phyloP scores from a whole-genome alignment of 1,140 invertebrate genomes.

The Drosophila sucinea region DNA sequence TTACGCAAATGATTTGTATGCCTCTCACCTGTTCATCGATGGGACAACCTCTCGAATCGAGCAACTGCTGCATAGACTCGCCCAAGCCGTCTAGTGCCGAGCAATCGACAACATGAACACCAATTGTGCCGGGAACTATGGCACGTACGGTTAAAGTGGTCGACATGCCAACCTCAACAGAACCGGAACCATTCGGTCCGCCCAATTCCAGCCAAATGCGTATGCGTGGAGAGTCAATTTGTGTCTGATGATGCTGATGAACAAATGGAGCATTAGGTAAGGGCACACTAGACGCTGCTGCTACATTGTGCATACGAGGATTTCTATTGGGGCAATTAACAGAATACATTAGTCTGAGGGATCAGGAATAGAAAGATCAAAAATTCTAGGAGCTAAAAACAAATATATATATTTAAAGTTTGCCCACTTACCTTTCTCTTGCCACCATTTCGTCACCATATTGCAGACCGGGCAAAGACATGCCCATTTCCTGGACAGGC shows the following conservation, averaged over 20 bases:
- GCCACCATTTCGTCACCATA: slow-evolving; percentile 19
- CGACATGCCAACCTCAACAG: slow-evolving; percentile 88
- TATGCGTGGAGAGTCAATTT: slow-evolving; percentile 72
- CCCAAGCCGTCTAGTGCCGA: slow-evolving; percentile 89
- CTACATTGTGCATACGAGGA: slow-evolving; percentile 76
- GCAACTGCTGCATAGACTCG: slow-evolving; percentile 87
- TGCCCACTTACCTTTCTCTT: slow-evolving; percentile 48
- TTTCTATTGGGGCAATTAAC: slow-evolving; percentile 48
- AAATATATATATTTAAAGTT: not conserved
- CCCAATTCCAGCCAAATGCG: slow-evolving; percentile 89
- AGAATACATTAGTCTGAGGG: too few relatives aligned
- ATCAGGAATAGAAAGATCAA: too few relatives aligned
- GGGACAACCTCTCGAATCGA: slow-evolving; percentile 89
- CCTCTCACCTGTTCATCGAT: slow-evolving; percentile 86
- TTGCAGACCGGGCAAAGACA: slow-evolving; percentile 51
- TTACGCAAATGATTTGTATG: slow-evolving; percentile 52
- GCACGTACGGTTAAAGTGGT: slow-evolving; percentile 88
- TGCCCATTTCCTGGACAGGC: slow-evolving; percentile 71
- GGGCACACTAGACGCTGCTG: slow-evolving; percentile 30
- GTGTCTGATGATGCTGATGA: slow-evolving; percentile 18
- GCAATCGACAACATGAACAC: slow-evolving; percentile 89
- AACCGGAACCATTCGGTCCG: slow-evolving; percentile 82
- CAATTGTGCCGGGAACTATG: slow-evolving; percentile 88
- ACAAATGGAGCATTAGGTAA: not conserved
- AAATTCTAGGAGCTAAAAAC: not conserved